A percentile compares a stretch with the other conserved stretches of the same genome.
Conservation (phyloP, 2,113 vertebrate species). For the Sisor rabdophorus region DNA sequence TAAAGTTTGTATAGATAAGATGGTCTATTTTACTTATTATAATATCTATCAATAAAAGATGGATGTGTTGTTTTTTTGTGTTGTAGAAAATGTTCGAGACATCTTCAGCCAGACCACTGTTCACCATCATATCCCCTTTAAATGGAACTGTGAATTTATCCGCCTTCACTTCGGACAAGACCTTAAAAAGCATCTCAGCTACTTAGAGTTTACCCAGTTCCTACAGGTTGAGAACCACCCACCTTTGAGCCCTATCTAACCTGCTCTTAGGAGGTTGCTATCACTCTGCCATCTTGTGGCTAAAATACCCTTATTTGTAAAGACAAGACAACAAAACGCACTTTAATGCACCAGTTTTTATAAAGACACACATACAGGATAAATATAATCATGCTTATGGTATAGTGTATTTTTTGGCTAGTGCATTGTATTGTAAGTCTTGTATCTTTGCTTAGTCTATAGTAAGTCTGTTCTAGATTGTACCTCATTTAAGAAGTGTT, state of each 20-base stretch:
- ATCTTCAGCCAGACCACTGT: constrained; percentile 94
- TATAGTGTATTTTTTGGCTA: neutral
- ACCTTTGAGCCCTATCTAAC: neutral
- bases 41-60: neutral
- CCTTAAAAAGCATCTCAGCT: constrained; percentile 88
- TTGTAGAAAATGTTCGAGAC: constrained; percentile 90
- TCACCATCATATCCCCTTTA: constrained; percentile 97
- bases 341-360: neutral
- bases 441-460: neutral
- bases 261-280: constrained; percentile 7
- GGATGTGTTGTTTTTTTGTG: constrained; percentile 25
- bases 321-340: constrained; percentile 1
- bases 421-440: no score
- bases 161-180: constrained; percentile 93
- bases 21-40: neutral
- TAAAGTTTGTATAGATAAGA: neutral
- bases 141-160: constrained; percentile 97
- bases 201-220: constrained; percentile 94
- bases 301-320: constrained; percentile 20
- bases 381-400: neutral
- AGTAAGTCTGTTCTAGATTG: neutral
- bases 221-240: constrained; percentile 77
- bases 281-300: constrained; percentile 56
- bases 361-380: neutral
- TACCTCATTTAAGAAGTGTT: neutral